Evolutionary conservation across 2,888 invertebrate genomes (phyloP), one percentile per base, ranked within the genome.

Genomic region (Eristalis arbustorum): DNA sequence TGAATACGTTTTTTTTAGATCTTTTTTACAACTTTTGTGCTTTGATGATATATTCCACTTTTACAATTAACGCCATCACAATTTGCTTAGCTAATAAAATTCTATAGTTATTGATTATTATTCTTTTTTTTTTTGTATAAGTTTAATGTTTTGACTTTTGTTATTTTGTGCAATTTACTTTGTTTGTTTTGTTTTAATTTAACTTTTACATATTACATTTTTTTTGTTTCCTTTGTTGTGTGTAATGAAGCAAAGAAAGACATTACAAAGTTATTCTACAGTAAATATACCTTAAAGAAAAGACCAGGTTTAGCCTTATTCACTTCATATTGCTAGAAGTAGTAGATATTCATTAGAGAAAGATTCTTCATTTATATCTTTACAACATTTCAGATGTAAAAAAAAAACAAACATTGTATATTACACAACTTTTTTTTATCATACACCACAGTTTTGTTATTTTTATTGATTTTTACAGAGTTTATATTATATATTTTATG

Each of bases 11-110:
- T 83, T 87, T 69, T 87, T 83, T 78, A 83, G 78, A 87, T 73
- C 56, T 37, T 79, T 69, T 63, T 42, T 75, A 61, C 18, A 61
- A 59, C 66, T 62, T 61, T 79, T 80, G 74, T 81, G 74, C 74
- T 87, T 78, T 78, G 56, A 75, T 72, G 75, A 83, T 83, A 75
- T 78, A 72, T 59, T 87, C 71, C 71, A 78, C 72, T 67, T 31
- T 75, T 75, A 83, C 66, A 83, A 87, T 81, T 87, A 75, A 83
- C 75, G 87, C 87, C 87, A 87, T 87, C 87, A 87, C 87, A 87
- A 75, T 83, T 87, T 87, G 87, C 87, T 83, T 83, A 83, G 78
- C 83, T 87, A 83, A 87, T 83, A 62, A 87, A 59, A 42, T 82
- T 87, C 37, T 80, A 56, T 69, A 74, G 73, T 62, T 76, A 56